Conservation (phyloP, 2,888 invertebrate species). For the Tricholauxania praeusta region DNA sequence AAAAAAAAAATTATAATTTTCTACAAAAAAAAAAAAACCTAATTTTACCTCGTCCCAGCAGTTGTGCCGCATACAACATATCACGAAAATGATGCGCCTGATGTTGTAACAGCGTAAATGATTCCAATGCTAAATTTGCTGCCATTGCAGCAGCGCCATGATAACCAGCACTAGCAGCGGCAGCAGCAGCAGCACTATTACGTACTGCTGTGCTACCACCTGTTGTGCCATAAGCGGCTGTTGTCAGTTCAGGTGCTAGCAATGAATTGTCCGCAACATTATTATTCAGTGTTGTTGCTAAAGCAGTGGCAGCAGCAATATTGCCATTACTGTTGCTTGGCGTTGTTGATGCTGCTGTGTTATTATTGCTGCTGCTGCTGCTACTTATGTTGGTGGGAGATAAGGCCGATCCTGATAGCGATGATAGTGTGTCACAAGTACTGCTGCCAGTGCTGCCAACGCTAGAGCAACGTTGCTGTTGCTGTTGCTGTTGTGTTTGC, state of each 20-base stretch:
- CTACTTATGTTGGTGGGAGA: conserved; percentile 60
- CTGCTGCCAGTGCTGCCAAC: conserved; percentile 65
- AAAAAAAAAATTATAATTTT: not conserved
- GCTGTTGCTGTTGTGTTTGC: conserved; percentile 50
- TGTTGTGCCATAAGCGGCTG: conserved; percentile 39
- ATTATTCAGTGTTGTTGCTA: conserved; percentile 40
- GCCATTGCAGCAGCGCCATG: conserved; percentile 54
- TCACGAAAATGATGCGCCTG: conserved; percentile 72
- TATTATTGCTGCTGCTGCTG: conserved; percentile 45
- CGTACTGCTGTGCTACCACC: conserved; percentile 23
- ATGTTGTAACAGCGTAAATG: conserved; percentile 68
- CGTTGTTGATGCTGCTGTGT: conserved; percentile 35
- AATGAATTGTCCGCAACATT: conserved; percentile 26
- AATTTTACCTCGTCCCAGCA: conserved; percentile 73
- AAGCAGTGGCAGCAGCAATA: conserved; percentile 22
- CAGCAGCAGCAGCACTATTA: conserved; percentile 34
- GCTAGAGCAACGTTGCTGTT: conserved; percentile 62
- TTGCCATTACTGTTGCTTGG: conserved; percentile 22
- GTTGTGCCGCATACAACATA: conserved; percentile 75
- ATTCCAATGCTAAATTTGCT: conserved; percentile 67
- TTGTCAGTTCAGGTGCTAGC: conserved; percentile 22
- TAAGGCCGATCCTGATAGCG: conserved; percentile 55
- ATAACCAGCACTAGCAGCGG: conserved; percentile 38
- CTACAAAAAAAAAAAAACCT: not conserved
- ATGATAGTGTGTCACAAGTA: conserved; percentile 64